Base-by-base conservation (phyloP, 2,888 invertebrate species). In the Oxystoma pomonae region DNA sequence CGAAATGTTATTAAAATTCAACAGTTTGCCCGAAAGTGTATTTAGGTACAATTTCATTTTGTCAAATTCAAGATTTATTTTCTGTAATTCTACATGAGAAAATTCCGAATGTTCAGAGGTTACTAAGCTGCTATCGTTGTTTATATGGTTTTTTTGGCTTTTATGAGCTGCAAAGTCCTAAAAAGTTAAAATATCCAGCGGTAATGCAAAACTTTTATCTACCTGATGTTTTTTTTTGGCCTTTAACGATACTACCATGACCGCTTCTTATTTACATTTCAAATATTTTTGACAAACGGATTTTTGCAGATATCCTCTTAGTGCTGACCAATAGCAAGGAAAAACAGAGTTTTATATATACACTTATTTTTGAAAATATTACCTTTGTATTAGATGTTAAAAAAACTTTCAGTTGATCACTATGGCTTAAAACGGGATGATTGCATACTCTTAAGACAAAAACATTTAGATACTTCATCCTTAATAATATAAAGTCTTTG, bases 361-460 rank as follows among this genome's bases (percentile, higher is more conserved):
- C 3, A 52, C 21, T 20, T 53, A 61, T 20, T 18, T 49, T 55
- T n/a, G n/a, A n/a, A n/a, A 19, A 60, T 80, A 82, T 78, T 79
- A 86, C 89, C 56, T 85, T 81, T 65, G 86, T 85, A 76, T 87
- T 87, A 0, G 86, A 83, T 21, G 87, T 88, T 55, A 90, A 81
- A 76, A 90, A 90, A 57, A 85, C 78, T 69, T 86, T 83, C 61
- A 89, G 81, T 77, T 84, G 83, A 71, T 85, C 84, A 73, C 87
- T 86, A 72, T 85, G 87, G 65, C 88, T 88, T 55, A 90, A 78
- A 61, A 89, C 87, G 0, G 89, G 89, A 78, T 90, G 89, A 71
- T 86, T 84, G n/a, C 86, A 84, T 9, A 90, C 77, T 67, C 90
- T 80, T 62, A 83, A 83, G 58, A 90, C 80, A 75, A 89, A 90